These are phyloP conservation scores for Micromesistius poutassou DNA, from an alignment of 2,797 vertebrate species.

Conservation along the genomic window DNA sequence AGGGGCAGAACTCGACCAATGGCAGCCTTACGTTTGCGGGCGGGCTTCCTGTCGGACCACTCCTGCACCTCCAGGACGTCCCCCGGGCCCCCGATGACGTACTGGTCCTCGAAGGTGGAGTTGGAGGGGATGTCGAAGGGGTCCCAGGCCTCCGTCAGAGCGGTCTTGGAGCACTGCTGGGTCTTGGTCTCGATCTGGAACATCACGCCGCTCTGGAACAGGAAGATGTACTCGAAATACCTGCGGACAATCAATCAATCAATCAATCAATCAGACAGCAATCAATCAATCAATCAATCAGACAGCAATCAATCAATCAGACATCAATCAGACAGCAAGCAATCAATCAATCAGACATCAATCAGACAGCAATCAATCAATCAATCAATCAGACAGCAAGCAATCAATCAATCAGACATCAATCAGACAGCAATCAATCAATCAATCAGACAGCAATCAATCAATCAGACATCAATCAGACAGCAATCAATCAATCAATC, in stretches of 20 bases:
- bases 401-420: too few relatives aligned
- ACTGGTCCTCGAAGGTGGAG: conserved; percentile 95
- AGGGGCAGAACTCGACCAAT: neutral
- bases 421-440: too few relatives aligned
- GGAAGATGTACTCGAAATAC: neutral
- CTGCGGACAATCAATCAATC: neutral
- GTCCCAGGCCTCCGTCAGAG: conserved; percentile 85
- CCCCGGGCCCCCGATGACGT: conserved; percentile 89
- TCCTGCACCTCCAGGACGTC: conserved; percentile 91
- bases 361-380: too few relatives aligned
- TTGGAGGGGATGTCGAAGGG: conserved; percentile 92
- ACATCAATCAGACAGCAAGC: too few relatives aligned
- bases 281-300: too few relatives aligned
- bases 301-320: too few relatives aligned
- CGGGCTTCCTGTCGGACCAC: conserved; percentile 95
- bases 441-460: too few relatives aligned
- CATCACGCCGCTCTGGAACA: conserved; percentile 68
- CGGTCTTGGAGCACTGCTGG: conserved; percentile 84
- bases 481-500: too few relatives aligned
- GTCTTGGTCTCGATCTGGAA: conserved; percentile 97
- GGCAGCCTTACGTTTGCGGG: conserved; percentile 80
- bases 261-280: too few relatives aligned
- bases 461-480: too few relatives aligned
- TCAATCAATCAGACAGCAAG: too few relatives aligned
- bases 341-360: too few relatives aligned